These are phyloP conservation scores for Sitodiplosis mosellana DNA, from an alignment of 1,140 invertebrate species.

Conservation along the genomic window DNA sequence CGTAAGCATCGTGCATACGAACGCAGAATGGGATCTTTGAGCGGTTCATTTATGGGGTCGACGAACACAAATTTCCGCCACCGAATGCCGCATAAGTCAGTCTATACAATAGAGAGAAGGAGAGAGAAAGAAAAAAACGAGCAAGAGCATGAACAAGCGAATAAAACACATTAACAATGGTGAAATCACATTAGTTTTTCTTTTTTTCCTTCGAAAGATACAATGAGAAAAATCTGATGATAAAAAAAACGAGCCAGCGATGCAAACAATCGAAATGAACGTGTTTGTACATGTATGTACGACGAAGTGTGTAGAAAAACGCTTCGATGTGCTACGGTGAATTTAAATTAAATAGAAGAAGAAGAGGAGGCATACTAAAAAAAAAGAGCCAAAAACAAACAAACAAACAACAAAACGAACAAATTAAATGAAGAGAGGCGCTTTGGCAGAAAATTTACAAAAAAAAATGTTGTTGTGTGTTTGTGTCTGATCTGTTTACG, in stretches of 20 bases:
- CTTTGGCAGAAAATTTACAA: no score
- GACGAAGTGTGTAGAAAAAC: no score
- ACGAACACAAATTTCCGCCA: constrained; percentile 83
- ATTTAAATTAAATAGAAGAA: constrained; percentile 6
- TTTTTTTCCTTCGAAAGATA: constrained; percentile 10
- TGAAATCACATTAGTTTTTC: background rate
- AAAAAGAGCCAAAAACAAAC: constrained; percentile 5
- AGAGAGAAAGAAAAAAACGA: no score
- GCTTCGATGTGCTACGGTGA: constrained; percentile 3
- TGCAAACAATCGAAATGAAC: no score
- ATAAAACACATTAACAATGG: background rate
- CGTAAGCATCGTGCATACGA: constrained; percentile 86
- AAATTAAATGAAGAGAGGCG: constrained; percentile 1
- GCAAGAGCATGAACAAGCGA: background rate
- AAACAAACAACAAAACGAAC: constrained; percentile 5
- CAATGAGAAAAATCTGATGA: constrained; percentile 11
- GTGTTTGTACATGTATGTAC: no score
- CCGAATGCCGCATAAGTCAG: constrained; percentile 96
- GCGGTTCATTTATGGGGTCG: constrained; percentile 41
- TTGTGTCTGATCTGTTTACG: constrained; percentile 12
- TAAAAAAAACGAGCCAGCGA: no score
- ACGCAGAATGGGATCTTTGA: constrained; percentile 83
- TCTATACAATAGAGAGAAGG: no score
- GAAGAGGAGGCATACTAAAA: constrained; percentile 7
- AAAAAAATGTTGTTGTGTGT: constrained; percentile 6